Base-by-base conservation (phyloP, 2,113 vertebrate genomes). In the Suricata suricatta region DNA sequence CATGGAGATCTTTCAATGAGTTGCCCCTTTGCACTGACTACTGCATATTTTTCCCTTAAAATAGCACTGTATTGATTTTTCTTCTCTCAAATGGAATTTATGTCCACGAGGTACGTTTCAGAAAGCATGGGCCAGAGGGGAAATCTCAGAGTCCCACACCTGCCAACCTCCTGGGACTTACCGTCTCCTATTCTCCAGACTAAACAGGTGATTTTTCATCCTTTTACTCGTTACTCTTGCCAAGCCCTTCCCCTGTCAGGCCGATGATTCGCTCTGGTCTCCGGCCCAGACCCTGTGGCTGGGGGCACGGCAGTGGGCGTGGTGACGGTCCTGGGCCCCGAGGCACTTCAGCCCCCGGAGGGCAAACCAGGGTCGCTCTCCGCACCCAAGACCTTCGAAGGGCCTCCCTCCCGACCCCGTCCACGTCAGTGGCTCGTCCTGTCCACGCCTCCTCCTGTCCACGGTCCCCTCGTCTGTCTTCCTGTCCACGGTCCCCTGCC, bases 21-120 rank as follows among this genome's bases (percentile, higher is more conserved):
- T 63, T 38, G 71, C 87, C 93, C 54, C 88, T 94, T 98, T 96
- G 83, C 90, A 88, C 88, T 69, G 96, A 96, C 74, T 94, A 89
- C 71, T 82, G 68, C 95, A 57, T 76, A n/a, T 76, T 96, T 16
- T 16, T 35, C 66, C 31, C 15, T 96, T 87, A 84, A 97, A 97
- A 95, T 87, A 86, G 89, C 66, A 47, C 52, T 33, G 16, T 12
- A 80, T 93, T 35, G 82, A 95, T 90, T 94, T 92, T 86, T 90
- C 74, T 35, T 68, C 63, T 63, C 64, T 89, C 31, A 76, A 77
- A 60, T 5, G 14, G 38, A n/a, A 76, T n/a, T n/a, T 64, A 4
- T 33, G 52, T 90, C 81, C 66, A 1, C 0, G 7, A 44, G 41
- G 57, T 52, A 25, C 41, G 21, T 54, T 77, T 72, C 27, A 74